phyloP scores from a whole-genome alignment of 2,113 vertebrate genomes.

The Gasterosteus nipponicus region DNA sequence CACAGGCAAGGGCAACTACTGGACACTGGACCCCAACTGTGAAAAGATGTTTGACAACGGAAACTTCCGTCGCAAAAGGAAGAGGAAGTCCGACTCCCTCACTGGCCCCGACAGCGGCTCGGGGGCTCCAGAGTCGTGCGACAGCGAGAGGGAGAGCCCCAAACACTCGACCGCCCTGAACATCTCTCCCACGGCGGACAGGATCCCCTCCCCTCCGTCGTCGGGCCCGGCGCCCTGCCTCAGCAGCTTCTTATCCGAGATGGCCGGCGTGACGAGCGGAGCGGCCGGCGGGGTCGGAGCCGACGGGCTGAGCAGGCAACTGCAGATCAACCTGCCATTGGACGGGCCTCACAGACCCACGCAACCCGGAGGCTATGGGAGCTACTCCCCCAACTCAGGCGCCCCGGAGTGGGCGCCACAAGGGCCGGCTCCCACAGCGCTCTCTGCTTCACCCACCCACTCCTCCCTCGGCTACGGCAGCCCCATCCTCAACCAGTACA shows the following conservation, averaged over 20 bases:
- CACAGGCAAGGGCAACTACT: conserved; percentile 97
- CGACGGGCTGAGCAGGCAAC: conserved; percentile 81
- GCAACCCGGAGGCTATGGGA: conserved; percentile 85
- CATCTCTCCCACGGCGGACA: conserved; percentile 82
- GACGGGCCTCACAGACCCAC: conserved; percentile 86
- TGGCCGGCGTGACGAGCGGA: conserved; percentile 87
- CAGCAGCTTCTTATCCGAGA: conserved; percentile 90
- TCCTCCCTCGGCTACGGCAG: conserved; percentile 85
- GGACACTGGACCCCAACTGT: conserved; percentile 98
- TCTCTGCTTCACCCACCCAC: conserved; percentile 84
- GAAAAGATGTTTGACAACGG: conserved; percentile 99
- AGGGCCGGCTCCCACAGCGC: conserved; percentile 80
- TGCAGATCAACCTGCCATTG: conserved; percentile 83
- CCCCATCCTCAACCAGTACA: conserved; percentile 90
- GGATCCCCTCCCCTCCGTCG: conserved; percentile 82
- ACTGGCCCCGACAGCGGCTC: conserved; percentile 65
- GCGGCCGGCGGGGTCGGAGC: conserved; percentile 74
- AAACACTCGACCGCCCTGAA: conserved; percentile 79
- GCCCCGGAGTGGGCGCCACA: conserved; percentile 83
- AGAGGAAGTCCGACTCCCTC: conserved; percentile 91
- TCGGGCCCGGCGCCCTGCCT: conserved; percentile 84
- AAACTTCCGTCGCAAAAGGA: conserved; percentile 98
- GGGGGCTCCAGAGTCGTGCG: conserved; percentile 83
- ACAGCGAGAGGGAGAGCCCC: conserved; percentile 82
- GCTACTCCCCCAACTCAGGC: conserved; percentile 86